Evolutionary conservation across 2,888 invertebrate species (phyloP).

Genomic region (Metellina segmentata): DNA sequence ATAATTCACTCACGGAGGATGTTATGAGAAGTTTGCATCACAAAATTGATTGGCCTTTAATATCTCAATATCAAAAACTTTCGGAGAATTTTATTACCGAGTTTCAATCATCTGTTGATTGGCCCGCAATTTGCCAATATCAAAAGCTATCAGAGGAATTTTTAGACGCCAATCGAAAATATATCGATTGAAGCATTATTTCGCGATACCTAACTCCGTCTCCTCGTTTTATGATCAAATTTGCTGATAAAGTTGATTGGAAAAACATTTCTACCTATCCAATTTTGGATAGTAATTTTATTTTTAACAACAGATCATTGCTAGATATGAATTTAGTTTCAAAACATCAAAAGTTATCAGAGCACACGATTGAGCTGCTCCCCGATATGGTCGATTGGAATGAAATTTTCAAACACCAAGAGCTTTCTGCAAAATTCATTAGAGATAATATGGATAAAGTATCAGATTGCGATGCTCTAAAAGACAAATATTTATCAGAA

Average conservation of each 20-base stretch:
- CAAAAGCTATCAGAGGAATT: neutral
- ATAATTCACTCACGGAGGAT: neutral
- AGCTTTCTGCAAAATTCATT: neutral
- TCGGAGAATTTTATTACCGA: neutral
- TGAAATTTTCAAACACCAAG: conserved; percentile 15
- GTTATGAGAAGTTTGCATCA: neutral
- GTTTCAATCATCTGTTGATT: neutral
- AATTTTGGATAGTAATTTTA: neutral
- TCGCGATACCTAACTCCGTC: neutral
- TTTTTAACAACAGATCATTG: neutral
- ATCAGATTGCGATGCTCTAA: neutral
- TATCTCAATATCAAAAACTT: neutral
- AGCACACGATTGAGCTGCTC: neutral
- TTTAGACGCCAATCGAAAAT: neutral
- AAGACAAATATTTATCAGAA: neutral
- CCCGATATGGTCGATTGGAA: neutral
- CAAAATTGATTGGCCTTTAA: neutral
- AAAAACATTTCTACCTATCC: neutral
- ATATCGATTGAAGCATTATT: neutral
- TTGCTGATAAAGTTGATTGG: neutral
- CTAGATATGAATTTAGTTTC: conserved; percentile 1
- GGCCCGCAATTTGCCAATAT: neutral
- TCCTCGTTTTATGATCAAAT: neutral
- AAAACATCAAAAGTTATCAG: neutral
- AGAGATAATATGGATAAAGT: neutral